Conservation (phyloP, 2,888 invertebrate genomes). For the Drosophila kanekoi region DNA sequence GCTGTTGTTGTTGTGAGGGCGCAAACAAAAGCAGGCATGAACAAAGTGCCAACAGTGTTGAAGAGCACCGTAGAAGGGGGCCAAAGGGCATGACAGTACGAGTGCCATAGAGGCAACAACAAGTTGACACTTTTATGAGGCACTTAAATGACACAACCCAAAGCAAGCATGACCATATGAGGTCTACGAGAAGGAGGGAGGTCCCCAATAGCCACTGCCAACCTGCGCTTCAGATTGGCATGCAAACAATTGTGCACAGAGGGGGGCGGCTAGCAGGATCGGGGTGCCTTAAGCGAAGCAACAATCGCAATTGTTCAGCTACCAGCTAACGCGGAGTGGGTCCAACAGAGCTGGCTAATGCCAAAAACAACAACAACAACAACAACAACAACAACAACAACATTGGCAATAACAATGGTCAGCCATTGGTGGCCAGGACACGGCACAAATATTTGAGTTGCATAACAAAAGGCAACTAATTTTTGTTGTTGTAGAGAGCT, state of each 20-base stretch:
- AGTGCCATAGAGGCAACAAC: constrained; percentile 66
- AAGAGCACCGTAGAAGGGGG: constrained; percentile 21
- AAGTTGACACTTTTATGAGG: constrained; percentile 83
- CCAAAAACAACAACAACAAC: constrained; percentile 60
- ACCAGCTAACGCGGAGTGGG: neutral
- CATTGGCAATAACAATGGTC: constrained; percentile 61
- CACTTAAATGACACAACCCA: constrained; percentile 82
- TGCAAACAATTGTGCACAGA: constrained; percentile 67
- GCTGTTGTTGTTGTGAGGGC: constrained; percentile 32
- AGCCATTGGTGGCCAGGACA: constrained; percentile 34
- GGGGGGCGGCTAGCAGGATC: neutral
- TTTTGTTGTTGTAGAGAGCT: constrained; percentile 46
- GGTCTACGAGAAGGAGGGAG: constrained; percentile 20
- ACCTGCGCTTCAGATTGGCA: constrained; percentile 72
- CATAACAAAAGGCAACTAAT: constrained; percentile 74
- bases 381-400: constrained; percentile 60
- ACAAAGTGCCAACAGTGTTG: constrained; percentile 54
- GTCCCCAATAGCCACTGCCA: constrained; percentile 17
- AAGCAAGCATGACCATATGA: constrained; percentile 60
- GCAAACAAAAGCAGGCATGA: constrained; percentile 64
- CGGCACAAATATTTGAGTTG: constrained; percentile 65
- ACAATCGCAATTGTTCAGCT: constrained; percentile 76
- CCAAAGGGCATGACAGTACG: constrained; percentile 48
- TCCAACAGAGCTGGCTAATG: constrained; percentile 51
- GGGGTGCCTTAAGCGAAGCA: constrained; percentile 54